Percentiles rank a stretch among this genome's conserved stretches.
Evolutionary conservation across 2,113 vertebrate species (phyloP).

Genomic region (Anseranas semipalmata): DNA sequence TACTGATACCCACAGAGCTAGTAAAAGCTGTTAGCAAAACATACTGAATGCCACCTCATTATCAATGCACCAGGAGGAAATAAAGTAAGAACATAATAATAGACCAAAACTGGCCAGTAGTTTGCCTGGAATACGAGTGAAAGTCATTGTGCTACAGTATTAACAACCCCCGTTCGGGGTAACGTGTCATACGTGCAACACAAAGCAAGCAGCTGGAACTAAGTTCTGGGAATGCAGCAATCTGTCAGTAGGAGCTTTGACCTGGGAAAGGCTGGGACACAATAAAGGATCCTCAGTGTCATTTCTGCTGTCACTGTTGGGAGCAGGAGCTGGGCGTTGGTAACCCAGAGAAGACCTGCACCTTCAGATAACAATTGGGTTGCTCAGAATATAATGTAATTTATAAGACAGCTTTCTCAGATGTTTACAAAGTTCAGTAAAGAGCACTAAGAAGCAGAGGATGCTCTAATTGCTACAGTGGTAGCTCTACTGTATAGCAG

Average conservation of each 20-base stretch:
- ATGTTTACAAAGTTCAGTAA: neutral
- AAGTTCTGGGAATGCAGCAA: neutral
- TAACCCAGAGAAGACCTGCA: neutral
- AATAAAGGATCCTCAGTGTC: neutral
- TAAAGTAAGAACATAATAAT: neutral
- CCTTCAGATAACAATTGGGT: neutral
- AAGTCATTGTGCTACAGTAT: neutral
- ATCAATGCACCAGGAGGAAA: neutral
- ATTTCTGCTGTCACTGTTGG: neutral
- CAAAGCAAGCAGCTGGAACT: neutral
- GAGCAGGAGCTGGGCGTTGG: neutral
- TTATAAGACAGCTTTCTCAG: neutral
- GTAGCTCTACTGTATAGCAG: neutral
- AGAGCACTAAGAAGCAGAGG: neutral
- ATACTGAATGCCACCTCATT: neutral
- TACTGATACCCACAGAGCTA: neutral
- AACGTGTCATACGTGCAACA: neutral
- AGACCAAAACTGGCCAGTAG: neutral
- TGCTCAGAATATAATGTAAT: neutral
- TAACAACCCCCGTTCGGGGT: neutral
- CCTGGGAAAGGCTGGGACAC: neutral
- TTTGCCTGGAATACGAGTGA: neutral
- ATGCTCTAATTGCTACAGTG: neutral
- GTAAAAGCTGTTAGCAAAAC: neutral
- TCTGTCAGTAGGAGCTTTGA: accelerated